These are phyloP conservation scores for Platycheirus albimanus DNA, from an alignment of 2,888 invertebrate species.

Conservation along the genomic window DNA sequence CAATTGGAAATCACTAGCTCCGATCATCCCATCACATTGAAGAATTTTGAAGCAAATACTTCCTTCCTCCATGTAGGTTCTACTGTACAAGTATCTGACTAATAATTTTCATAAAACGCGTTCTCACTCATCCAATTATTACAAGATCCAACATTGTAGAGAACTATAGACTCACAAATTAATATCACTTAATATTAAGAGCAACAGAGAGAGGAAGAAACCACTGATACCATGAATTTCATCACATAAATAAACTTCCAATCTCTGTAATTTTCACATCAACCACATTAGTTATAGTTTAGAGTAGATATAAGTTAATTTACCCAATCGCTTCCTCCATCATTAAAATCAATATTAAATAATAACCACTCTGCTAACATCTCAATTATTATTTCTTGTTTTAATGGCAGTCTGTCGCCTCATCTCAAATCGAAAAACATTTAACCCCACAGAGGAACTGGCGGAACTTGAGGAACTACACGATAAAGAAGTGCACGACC, in stretches of 20 bases:
- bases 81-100: no score
- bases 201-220: neutral
- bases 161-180: neutral
- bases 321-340: constrained; percentile 60
- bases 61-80: no score
- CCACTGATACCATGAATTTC: constrained; percentile 22
- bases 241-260: constrained; percentile 25
- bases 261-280: constrained; percentile 66
- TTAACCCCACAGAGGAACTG: constrained; percentile 22
- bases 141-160: neutral
- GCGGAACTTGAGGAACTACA: no score
- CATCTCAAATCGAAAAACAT: constrained; percentile 37
- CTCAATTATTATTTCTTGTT: constrained; percentile 54
- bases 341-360: constrained; percentile 72
- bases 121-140: neutral
- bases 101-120: no score
- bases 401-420: constrained; percentile 57
- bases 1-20: no score
- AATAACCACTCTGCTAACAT: constrained; percentile 70
- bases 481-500: no score
- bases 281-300: constrained; percentile 45
- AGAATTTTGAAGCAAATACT: no score
- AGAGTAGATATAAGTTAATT: constrained; percentile 29
- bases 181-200: neutral
- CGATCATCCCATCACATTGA: no score